Evolutionary conservation across 2,113 vertebrate genomes (phyloP).

Genomic region (Nothocercus nigrocapillus): DNA sequence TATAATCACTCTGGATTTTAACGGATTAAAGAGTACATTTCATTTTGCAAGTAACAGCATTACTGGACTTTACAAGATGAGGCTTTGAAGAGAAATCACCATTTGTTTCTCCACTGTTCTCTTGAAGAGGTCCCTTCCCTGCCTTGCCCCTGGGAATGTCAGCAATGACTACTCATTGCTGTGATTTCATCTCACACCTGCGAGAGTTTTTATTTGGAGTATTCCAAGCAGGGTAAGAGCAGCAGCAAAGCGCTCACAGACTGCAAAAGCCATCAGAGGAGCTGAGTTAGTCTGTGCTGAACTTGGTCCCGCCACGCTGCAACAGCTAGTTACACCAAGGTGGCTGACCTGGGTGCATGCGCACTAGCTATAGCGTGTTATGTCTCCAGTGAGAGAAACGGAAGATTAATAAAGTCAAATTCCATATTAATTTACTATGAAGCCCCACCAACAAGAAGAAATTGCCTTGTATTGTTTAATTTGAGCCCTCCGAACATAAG

Average conservation of each 20-base stretch:
- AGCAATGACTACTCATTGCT: not conserved
- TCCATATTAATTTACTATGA: not conserved
- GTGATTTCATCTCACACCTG: not conserved
- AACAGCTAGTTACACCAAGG: not conserved
- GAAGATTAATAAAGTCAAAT: not conserved
- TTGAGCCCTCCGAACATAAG: not conserved
- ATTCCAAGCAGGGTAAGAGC: not conserved
- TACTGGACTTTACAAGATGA: not conserved
- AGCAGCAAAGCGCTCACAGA: not conserved
- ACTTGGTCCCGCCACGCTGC: not conserved
- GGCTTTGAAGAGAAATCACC: not conserved
- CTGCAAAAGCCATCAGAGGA: not conserved
- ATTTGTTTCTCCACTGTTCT: not conserved
- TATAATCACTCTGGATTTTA: not conserved
- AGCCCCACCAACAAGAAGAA: not conserved
- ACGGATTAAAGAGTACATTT: not conserved
- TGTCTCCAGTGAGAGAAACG: not conserved
- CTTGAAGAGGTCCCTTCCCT: not conserved
- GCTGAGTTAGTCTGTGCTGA: not conserved
- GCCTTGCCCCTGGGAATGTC: not conserved
- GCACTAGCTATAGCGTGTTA: not conserved
- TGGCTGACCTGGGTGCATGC: not conserved
- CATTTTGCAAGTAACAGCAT: not conserved
- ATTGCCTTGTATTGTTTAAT: not conserved
- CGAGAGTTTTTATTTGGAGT: not conserved